phyloP scores from a whole-genome alignment of 2,113 vertebrate genomes.

The Tiliqua scincoides region DNA sequence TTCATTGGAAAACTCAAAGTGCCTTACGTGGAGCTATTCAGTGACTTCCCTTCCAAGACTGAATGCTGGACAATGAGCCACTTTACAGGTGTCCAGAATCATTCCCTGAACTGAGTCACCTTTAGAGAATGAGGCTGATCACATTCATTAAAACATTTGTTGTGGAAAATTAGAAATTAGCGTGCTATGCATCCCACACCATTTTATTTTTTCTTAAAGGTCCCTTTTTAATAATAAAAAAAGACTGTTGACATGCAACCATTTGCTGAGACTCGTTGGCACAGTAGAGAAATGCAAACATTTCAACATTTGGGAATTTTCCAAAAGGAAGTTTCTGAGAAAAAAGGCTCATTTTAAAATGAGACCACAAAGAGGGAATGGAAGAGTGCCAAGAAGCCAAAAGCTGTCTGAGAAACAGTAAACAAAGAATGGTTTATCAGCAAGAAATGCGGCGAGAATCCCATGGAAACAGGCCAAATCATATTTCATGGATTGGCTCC shows the following conservation, averaged over 20 bases:
- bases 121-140: conserved; percentile 8
- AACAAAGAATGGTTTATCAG: conserved; percentile 63
- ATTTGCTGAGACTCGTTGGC: conserved; percentile 4
- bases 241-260: background rate
- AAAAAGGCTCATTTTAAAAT: conserved; percentile 53
- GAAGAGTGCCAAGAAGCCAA: conserved; percentile 56
- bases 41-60: too few relatives aligned
- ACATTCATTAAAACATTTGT: conserved; percentile 28
- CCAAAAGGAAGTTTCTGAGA: conserved; percentile 31
- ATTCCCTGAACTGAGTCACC: conserved; percentile 48
- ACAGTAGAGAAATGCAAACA: background rate
- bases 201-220: background rate
- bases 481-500: conserved; percentile 59
- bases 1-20: too few relatives aligned
- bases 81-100: conserved; percentile 36
- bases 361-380: conserved; percentile 41
- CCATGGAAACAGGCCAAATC: conserved; percentile 60
- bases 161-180: conserved; percentile 34
- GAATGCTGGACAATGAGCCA: background rate
- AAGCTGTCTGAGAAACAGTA: conserved; percentile 60
- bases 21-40: too few relatives aligned
- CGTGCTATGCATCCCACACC: background rate
- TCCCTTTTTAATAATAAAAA: conserved; percentile 11
- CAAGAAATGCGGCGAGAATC: conserved; percentile 58
- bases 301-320: background rate